Evolutionary conservation across 1,140 invertebrate genomes (phyloP).

Genomic region (Melipona quadrifasciata): DNA sequence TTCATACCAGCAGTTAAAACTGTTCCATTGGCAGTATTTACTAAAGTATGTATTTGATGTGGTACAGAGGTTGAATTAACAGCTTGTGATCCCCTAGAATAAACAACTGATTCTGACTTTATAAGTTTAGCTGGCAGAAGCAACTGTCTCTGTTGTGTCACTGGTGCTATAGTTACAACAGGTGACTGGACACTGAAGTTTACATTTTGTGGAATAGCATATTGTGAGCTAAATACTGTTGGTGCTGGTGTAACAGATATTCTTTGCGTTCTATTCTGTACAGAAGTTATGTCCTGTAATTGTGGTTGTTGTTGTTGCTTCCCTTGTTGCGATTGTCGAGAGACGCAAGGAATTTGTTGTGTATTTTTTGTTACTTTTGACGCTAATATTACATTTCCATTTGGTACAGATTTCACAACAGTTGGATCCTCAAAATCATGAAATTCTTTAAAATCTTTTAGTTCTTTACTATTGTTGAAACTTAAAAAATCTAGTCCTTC

Average conservation of each 20-base stretch:
- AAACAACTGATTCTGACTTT: constrained; percentile 79
- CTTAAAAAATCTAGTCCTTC: constrained; percentile 76
- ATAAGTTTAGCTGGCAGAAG: constrained; percentile 79
- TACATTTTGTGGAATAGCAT: constrained; percentile 76
- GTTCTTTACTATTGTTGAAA: constrained; percentile 55
- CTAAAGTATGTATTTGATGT: constrained; percentile 85
- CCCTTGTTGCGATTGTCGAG: constrained; percentile 36
- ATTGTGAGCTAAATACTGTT: constrained; percentile 75
- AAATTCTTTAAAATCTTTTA: constrained; percentile 63
- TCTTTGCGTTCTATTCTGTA: constrained; percentile 62
- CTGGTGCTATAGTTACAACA: constrained; percentile 77
- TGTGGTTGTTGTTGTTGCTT: constrained; percentile 22
- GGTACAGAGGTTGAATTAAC: constrained; percentile 75
- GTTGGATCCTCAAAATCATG: constrained; percentile 62
- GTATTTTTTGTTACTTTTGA: constrained; percentile 43
- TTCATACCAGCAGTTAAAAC: constrained; percentile 84
- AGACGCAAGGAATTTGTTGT: constrained; percentile 52
- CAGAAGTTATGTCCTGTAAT: constrained; percentile 54
- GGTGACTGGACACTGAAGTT: constrained; percentile 78
- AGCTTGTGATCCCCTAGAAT: constrained; percentile 73
- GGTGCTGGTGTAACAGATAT: constrained; percentile 69
- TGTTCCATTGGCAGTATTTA: constrained; percentile 84
- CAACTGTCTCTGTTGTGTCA: constrained; percentile 74
- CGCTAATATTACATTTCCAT: constrained; percentile 57
- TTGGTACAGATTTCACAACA: constrained; percentile 59